These are phyloP conservation scores for Haliclona indistincta DNA, from an alignment of 37 sponge, comb jelly and placozoan species.

Conservation along the genomic window DNA sequence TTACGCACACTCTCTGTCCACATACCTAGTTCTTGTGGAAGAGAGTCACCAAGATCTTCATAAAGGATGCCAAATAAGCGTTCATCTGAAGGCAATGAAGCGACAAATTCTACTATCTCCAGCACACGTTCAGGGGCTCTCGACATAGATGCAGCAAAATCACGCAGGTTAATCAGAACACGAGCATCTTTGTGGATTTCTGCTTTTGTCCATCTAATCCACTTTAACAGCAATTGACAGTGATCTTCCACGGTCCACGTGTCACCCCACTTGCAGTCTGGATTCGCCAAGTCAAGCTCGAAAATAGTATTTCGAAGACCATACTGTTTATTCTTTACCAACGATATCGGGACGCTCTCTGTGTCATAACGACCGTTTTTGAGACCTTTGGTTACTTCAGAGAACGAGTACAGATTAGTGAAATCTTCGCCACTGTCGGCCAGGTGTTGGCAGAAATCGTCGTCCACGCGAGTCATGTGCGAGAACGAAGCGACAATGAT, in stretches of 20 bases:
- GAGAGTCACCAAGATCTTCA: conserved; percentile 79
- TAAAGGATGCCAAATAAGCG: conserved; percentile 57
- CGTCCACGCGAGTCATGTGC: conserved; percentile 77
- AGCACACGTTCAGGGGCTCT: conserved; percentile 57
- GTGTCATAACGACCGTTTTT: conserved; percentile 47
- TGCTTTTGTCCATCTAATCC: conserved; percentile 53
- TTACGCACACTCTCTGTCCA: conserved; percentile 75
- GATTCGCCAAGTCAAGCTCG: conserved; percentile 63
- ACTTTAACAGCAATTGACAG: conserved; percentile 54
- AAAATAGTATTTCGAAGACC: conserved; percentile 64
- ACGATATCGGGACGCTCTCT: conserved; percentile 49
- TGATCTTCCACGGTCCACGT: conserved; percentile 63
- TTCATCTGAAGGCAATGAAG: conserved; percentile 41
- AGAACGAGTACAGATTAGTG: conserved; percentile 58
- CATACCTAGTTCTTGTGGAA: conserved; percentile 75
- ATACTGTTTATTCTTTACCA: conserved; percentile 72
- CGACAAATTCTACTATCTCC: conserved; percentile 54
- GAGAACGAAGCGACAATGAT: conserved; percentile 81
- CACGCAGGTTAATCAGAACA: conserved; percentile 76
- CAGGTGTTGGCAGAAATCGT: conserved; percentile 65
- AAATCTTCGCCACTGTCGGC: conserved; percentile 54
- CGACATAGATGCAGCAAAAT: conserved; percentile 70
- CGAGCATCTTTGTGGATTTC: conserved; percentile 39
- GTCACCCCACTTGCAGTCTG: conserved; percentile 39
- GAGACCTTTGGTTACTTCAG: conserved; percentile 63